Evolutionary conservation across 1,140 invertebrate species (phyloP), one percentile per base, ranked within the genome.

Genomic region (Geopemphigus sp.): DNA sequence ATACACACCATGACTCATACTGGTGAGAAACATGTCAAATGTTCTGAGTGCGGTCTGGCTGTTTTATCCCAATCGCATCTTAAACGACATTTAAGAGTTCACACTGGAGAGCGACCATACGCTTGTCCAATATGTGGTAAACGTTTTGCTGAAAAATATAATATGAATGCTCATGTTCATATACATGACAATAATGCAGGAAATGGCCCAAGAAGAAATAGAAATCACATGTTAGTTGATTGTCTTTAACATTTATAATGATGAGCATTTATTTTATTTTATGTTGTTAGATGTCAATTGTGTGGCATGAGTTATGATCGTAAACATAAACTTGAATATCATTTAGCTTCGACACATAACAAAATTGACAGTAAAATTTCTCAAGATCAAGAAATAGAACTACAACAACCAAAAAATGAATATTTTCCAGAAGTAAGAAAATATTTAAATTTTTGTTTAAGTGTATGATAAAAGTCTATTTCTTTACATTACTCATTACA

Each of bases 51-150:
- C 83, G 87, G 88, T 64, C 85, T 88, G 61, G 87, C 86, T 76
- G 86, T 90, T 45, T 86, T 90, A 83, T 90, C 89, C 76, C 87
- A 87, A 82, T 90, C 89, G 81, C 90, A 91, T 84, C 87, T 90
- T 81, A 90, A 90, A 85, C 86, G 90, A 11, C 91, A 92, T 83
- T 86, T 91, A 83, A 86, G 90, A 54, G 89, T 89, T 8, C 91
- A 92, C 83, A 91, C 90, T 0, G 89, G 90, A 19, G 90, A 92
- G 84, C 90, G 90, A 84, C 89, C 89, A 8, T 91, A 90, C 83
- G 87, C 85, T 76, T 92, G 91, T 83, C 85, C 85, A 14, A 85
- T 87, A 45, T 92, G 91, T 85, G 88, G 88, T 24, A 92, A 91
- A 84, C 86, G 88, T 26, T 92, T 84, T 82, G 82, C 90, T 0